Evolutionary conservation across 2,888 invertebrate genomes (phyloP), one percentile per base, ranked within the genome.

Genomic region (Lasioglossum morio): DNA sequence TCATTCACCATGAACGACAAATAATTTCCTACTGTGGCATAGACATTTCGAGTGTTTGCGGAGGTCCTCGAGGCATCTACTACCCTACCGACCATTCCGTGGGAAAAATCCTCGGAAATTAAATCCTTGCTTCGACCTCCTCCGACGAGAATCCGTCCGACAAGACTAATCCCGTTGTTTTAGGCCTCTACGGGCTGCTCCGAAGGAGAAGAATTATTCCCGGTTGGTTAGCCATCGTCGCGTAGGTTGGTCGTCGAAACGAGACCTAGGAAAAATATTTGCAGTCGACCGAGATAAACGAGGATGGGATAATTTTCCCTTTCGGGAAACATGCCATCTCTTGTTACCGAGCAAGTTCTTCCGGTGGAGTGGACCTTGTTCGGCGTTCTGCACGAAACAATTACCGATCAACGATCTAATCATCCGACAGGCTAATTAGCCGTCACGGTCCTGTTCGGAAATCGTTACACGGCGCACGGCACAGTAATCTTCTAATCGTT

Each of bases 21-120:
- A 93, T 92, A 93, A 92, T 93, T 93, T 93, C 82, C 88, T 91
- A 92, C 91, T 92, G 88, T 12, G 91, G 89, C 90, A 91, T 90
- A 93, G 93, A 92, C 91, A 87, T 90, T 70, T 92, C 89, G 91
- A 94, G 94, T 94, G 94, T 94, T 94, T 94, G 94, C 90, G 82
- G 84, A 90, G 89, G 84, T 85, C 83, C 89, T 87, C 77, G 81
- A 78, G 85, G 84, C 82, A 82, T 83, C 84, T 72, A 70, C 85
- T 60, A 81, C 63, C 72, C 82, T 37, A 63, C 83, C 34, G 84
- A 84, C 77, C 84, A 77, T 72, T 90, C 72, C 92, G 91, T 93
- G 92, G 92, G 92, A 92, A 92, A 88, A 88, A 90, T 88, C 86
- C 83, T 85, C 60, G 87, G 89, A 92, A 94, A 93, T 94, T 91